Conservation (phyloP, 2,113 vertebrate genomes). For the Bos javanicus region DNA sequence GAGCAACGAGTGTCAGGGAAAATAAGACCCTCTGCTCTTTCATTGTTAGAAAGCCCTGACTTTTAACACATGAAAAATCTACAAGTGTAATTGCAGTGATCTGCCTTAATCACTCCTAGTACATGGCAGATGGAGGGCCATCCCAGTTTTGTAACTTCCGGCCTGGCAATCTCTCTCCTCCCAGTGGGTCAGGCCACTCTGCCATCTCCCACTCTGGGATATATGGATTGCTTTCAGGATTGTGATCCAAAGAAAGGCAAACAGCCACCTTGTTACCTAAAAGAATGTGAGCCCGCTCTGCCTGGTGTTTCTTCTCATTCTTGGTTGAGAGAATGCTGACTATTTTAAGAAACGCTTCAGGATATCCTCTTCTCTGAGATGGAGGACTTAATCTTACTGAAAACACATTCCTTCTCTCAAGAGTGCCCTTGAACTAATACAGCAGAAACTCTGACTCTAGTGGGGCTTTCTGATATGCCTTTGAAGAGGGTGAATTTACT, state of each 20-base stretch:
- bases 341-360: constrained; percentile 48
- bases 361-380: constrained; percentile 35
- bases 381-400: constrained; percentile 61
- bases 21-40: neutral
- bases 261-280: neutral
- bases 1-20: neutral
- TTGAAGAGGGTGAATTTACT: constrained; percentile 56
- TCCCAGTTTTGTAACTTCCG: neutral
- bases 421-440: constrained; percentile 56
- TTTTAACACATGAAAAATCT: neutral
- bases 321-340: constrained; percentile 21
- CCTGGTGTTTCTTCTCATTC: neutral
- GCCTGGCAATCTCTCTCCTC: neutral
- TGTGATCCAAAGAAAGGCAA: neutral
- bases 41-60: rapidly evolving
- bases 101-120: neutral
- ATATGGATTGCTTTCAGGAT: neutral
- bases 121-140: neutral
- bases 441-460: constrained; percentile 40
- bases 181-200: too few relatives aligned
- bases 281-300: neutral
- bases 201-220: neutral
- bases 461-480: constrained; percentile 23
- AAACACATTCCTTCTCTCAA: constrained; percentile 59
- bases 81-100: neutral